These are phyloP conservation scores for Pollimyrus isidori DNA, from an alignment of 2,113 vertebrate species.

Conservation along the genomic window DNA sequence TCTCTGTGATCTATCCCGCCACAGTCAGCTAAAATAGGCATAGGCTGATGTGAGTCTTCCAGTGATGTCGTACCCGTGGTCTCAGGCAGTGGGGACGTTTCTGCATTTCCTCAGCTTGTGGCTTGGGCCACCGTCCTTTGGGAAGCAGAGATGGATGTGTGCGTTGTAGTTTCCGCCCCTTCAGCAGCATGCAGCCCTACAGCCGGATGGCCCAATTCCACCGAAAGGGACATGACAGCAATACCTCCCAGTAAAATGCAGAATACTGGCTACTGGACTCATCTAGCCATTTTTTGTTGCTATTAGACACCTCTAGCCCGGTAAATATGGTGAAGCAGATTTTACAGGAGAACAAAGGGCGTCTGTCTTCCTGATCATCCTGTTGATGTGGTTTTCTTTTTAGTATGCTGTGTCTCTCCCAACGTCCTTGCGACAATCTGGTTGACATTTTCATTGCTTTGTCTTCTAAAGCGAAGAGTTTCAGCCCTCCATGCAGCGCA, in stretches of 20 bases:
- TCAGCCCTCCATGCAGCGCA: not conserved
- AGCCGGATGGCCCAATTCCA: not conserved
- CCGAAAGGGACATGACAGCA: not conserved
- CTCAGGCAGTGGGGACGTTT: not conserved
- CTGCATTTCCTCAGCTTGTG: not conserved
- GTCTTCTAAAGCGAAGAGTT: not conserved
- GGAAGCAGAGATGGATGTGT: not conserved
- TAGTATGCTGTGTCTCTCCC: constrained; percentile 9
- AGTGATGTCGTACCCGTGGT: not conserved
- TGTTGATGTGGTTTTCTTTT: constrained; percentile 12
- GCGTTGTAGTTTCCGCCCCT: not conserved
- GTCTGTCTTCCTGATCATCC: constrained; percentile 3
- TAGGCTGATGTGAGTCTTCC: not conserved
- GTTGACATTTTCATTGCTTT: not conserved
- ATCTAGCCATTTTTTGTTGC: constrained; percentile 13
- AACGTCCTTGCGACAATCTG: not conserved
- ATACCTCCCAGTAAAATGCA: constrained; percentile 10
- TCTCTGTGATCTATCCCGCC: not conserved
- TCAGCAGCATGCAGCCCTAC: not conserved
- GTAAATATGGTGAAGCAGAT: not conserved
- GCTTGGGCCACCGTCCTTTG: not conserved
- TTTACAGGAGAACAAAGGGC: constrained; percentile 20
- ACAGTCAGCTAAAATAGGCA: not conserved
- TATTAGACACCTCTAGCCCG: constrained; percentile 1
- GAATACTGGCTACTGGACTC: constrained; percentile 24